Base-by-base conservation (phyloP, 2,113 vertebrate species). In the Thryonomys swinderianus region DNA sequence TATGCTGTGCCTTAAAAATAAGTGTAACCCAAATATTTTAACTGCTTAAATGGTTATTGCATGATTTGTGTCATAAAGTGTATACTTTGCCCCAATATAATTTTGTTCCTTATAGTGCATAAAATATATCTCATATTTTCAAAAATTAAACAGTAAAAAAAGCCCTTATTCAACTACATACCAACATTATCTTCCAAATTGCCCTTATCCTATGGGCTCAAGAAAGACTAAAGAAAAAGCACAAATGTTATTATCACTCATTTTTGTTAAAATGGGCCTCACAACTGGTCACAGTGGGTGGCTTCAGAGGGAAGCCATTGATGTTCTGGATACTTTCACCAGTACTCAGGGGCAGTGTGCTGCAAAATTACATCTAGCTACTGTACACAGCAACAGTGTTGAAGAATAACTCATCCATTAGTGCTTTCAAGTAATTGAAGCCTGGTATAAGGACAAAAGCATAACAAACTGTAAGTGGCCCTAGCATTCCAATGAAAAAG, bases 391-490 rank as follows among this genome's bases (percentile, higher is more conserved):
- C 13, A 67, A 90, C 93, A 62, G 84, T 80, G 45, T 27, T 62
- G n/a, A 94, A 8, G 69, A 90, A 57, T 94, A 79, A 85, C 37
- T 57, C 51, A 82, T 53, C 55, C 37, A 51, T 78, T 66, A n/a
- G 62, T 62, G 11, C 51, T 83, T 80, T 86, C 23, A 45, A 62
- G 80, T 80, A 95, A 86, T 64, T 8, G 21, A 76, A 69, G 67
- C 7, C 17, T n/a, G 1, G 32, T 7, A 16, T 88, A 88, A 48
- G 40, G 55, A 71, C 79, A 73, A 74, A 85, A 27, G 23, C 59
- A 21, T 66, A 88, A 81, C 48, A 66, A 34, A 96, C 80, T 89
- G 3, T 67, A 88, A 92, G 51, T 79, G 84, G 64, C 51, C 8
- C 4, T 40, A 73, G 67, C 3, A 45, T 1, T 67, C 16, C 74